Percentiles rank a stretch among this genome's conserved stretches.
These are phyloP conservation scores for Spilogale gracilis DNA, from an alignment of 2,113 vertebrate genomes.

Conservation along the genomic window DNA sequence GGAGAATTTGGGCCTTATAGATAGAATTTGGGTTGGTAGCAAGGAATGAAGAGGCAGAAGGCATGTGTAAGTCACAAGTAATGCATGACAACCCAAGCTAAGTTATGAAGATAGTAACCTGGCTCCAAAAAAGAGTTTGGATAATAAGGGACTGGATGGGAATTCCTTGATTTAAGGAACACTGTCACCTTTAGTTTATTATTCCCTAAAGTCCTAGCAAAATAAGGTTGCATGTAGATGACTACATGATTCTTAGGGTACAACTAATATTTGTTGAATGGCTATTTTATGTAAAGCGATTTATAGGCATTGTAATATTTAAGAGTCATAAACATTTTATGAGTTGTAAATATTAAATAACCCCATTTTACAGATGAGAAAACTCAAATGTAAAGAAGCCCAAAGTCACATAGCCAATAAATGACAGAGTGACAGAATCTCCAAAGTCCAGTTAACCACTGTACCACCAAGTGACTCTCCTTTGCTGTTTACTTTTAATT, in stretches of 20 bases:
- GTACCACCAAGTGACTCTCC: neutral
- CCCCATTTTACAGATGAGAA: neutral
- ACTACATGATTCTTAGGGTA: neutral
- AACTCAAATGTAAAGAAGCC: slow-evolving; percentile 11
- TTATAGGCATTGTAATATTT: slow-evolving; percentile 34
- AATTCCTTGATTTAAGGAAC: neutral
- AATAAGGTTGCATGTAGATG: neutral
- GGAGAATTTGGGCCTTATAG: neutral
- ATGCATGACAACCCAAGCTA: neutral
- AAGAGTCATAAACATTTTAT: slow-evolving; percentile 1
- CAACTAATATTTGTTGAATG: slow-evolving; percentile 11
- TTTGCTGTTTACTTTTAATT: slow-evolving; percentile 31
- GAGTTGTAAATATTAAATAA: slow-evolving; percentile 40
- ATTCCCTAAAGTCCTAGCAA: slow-evolving; percentile 1
- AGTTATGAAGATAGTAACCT: slow-evolving; percentile 42
- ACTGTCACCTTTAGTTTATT: slow-evolving; percentile 11
- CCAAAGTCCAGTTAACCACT: slow-evolving; percentile 18
- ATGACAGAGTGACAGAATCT: neutral
- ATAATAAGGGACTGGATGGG: neutral
- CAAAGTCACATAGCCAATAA: neutral
- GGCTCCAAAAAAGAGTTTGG: neutral
- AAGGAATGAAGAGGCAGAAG: neutral
- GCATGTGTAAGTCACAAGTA: neutral
- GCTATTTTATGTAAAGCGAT: neutral
- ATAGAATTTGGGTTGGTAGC: neutral